Evolutionary conservation across 2,113 vertebrate genomes (phyloP), one percentile per base, ranked within the genome.

Genomic region (Phalacrocorax brasilianus): DNA sequence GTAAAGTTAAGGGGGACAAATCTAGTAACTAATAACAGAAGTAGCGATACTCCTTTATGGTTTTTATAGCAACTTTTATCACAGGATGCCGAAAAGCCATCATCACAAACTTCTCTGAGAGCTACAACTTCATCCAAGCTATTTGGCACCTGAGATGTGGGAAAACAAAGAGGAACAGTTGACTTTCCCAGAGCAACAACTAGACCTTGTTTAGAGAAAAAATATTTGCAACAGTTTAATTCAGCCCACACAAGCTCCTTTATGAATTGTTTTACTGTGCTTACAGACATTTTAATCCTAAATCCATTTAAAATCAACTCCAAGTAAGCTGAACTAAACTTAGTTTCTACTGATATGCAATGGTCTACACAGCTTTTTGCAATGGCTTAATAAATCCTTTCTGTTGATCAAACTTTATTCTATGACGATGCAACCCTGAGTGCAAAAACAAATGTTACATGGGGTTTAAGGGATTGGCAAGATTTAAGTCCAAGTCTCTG

Each of bases 131-230:
- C 38, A 38, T 38, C 38, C 38, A 38, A 38, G 38, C 38, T 42
- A 70, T 61, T 88, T 93, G 76, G 84, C 50, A 91, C 68, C 86
- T 80, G 67, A 85, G 67, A 84, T 28, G n/a, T 45, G 55, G 32
- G 42, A 73, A 91, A 88, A 86, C 65, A 93, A 77, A 91, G 45
- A 80, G 62, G 35, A 96, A 92, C 24, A 70, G 67, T 32, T 77
- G 86, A 91, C 83, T 74, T 86, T 70, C 75, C 86, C 92, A 89
- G 55, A 86, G 79, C 79, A 90, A 93, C 72, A 95, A 80, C 62
- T 24, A 88, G 45, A 66, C 14, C 44, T 73, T 79, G 49, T 93
- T 88, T 70, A 73, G 27, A 92, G 44, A 18, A 63, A 59, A 74
- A 47, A 59, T 66, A 56, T 1, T 23, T 40, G 38, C 81, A 75